Evolutionary conservation across 2,888 invertebrate genomes (phyloP), one percentile per base, ranked within the genome.

Genomic region (Drosophila hamatofila): DNA sequence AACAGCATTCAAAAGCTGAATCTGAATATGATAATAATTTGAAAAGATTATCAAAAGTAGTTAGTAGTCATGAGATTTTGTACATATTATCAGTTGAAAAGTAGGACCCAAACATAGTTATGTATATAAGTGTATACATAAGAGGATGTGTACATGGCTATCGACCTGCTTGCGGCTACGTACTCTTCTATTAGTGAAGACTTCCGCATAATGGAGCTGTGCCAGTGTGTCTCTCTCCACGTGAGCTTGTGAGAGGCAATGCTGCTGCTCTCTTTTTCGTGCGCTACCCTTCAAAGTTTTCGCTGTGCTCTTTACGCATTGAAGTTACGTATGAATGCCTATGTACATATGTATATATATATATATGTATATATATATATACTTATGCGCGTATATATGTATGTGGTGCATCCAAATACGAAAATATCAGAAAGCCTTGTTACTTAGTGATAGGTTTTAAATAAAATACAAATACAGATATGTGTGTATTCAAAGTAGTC

Each of bases 131-230:
- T 52, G 16, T 18, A 42, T 30, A 30, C 30, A 11, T 21, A 37
- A 37, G n/a, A n/a, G 37, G n/a, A 37, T 51, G 16, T 18, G 54
- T 12, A 52, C 42, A 44, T 61, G 14, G 62, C 55, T 62, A 62
- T 75, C 62, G 58, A 63, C 73, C 70, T 58, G 63, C 63, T 35
- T 69, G 61, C 54, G 57, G 54, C 41, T 44, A 42, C 48, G 37
- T 67, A 49, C 39, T 58, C 33, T 49, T 39, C 30, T 72, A 56
- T 56, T 23, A 46, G 48, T 44, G 44, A 61, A 39, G 39, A 52
- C 58, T 73, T 68, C 52, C 41, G 37, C 49, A 59, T 59, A 48
- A 33, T 70, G 49, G 57, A 69, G 75, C 39, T n/a, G 39, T 54
- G 25, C 18, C 56, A 74, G 25, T 48, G 23, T 62, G 33, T 48